phyloP scores from a whole-genome alignment of 2,113 vertebrate genomes.

The Illadopsis cleaveri region DNA sequence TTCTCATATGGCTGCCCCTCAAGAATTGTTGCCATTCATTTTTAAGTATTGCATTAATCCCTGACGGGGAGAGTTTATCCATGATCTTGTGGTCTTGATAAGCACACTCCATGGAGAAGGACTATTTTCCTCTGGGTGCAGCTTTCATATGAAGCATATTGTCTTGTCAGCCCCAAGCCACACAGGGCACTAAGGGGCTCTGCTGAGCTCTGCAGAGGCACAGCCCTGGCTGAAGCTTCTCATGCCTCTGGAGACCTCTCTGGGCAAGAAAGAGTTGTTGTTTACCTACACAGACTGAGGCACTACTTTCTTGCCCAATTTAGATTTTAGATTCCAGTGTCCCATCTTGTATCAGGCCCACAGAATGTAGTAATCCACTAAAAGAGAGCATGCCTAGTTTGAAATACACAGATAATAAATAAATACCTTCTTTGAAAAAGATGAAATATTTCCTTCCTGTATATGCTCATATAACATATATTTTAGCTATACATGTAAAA shows the following conservation, averaged over 20 bases:
- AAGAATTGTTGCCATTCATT: neutral
- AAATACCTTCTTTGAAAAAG: neutral
- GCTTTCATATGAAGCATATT: neutral
- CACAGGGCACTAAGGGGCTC: accelerated
- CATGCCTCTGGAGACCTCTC: neutral
- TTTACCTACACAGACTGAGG: accelerated
- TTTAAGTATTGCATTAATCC: neutral
- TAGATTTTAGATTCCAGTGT: neutral
- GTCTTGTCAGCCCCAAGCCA: neutral
- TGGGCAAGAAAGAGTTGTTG: neutral
- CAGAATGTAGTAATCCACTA: neutral
- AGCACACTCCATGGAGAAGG: neutral
- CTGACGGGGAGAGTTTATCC: neutral
- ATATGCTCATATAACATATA: neutral
- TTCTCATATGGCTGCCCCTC: neutral
- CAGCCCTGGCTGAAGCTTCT: neutral
- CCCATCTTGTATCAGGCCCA: neutral
- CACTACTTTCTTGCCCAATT: neutral
- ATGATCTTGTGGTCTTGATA: neutral
- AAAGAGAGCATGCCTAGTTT: neutral
- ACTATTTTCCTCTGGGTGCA: neutral
- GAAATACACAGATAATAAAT: neutral
- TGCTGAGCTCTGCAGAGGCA: neutral
- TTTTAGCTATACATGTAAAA: neutral
- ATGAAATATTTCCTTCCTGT: neutral